Evolutionary conservation across 2,113 vertebrate species (phyloP), one percentile per base, ranked within the genome.

Genomic region (Pogonocichla stellata): DNA sequence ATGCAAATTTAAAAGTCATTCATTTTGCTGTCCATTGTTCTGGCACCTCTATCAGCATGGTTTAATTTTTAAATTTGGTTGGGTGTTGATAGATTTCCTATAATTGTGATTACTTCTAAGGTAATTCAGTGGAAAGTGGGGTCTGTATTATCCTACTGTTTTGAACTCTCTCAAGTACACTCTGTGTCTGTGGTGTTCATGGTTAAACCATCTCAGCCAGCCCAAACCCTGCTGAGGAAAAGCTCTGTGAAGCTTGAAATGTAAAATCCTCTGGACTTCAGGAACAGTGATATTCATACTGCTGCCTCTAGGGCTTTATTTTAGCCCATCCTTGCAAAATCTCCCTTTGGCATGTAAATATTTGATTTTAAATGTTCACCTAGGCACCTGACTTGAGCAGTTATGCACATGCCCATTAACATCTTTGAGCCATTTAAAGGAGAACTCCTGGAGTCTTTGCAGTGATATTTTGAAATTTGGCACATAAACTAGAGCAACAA

Each of bases 401-500:
- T 20, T 12, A 23, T 22, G 13, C 5, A 5, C 1, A 0, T 53
- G 14, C 15, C 11, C 57, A 7, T 20, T 43, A 62, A 20, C 14
- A 28, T 24, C 8, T 78, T 25, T 54, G 43, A 33, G 31, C 12
- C 15, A 26, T 33, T 23, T 12, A 4, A 50, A 3, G 6, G 16
- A 80, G 34, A 80, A 64, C 38, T 53, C 18, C 4, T 72, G 25
- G 3, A 48, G 19, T 5, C n/a, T 12, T 8, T 60, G 28, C 10
- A 31, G 24, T 24, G 17, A 18, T 34, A 43, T 5, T 33, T 43
- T 43, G 28, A 19, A 45, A 43, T 2, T 24, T 47, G 22, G 13
- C 6, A 48, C 14, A 15, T 9, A 42, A 14, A 29, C 5, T 8
- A n/a, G 10, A 48, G 74, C 58, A 72, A 43, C n/a, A 43, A 3